These are phyloP conservation scores for Podarcis siculus DNA, from an alignment of 2,797 vertebrate species.

Conservation along the genomic window DNA sequence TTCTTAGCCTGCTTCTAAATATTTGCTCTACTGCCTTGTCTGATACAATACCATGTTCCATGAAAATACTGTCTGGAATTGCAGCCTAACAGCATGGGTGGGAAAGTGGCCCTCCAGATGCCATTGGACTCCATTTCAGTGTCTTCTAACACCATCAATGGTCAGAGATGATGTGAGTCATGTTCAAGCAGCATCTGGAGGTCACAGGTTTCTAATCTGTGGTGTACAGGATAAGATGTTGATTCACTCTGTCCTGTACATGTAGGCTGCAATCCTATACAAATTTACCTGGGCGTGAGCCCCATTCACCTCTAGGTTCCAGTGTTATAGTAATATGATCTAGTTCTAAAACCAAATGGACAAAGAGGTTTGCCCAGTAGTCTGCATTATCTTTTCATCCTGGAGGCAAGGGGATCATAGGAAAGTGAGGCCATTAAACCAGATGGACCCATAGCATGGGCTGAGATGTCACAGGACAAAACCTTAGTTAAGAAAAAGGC, in stretches of 20 bases:
- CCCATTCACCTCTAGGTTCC: too few species aligned
- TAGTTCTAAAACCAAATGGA: neutral
- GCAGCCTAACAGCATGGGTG: too few species aligned
- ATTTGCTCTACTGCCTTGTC: too few species aligned
- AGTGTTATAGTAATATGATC: neutral
- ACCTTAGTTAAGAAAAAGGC: neutral
- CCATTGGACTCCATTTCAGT: too few species aligned
- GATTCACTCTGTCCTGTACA: neutral
- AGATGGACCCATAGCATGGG: neutral
- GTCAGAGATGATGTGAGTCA: too few species aligned
- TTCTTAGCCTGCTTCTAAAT: too few species aligned
- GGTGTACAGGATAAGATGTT: neutral
- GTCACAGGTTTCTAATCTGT: too few species aligned
- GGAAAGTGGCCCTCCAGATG: too few species aligned
- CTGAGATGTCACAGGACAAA: neutral
- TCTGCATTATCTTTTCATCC: neutral
- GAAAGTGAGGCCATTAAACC: neutral
- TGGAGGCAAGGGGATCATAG: neutral
- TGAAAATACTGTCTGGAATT: neutral
- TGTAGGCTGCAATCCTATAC: too few species aligned
- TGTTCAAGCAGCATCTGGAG: too few species aligned
- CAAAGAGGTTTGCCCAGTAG: neutral
- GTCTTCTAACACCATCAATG: too few species aligned
- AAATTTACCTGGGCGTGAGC: too few species aligned
- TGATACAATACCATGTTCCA: neutral